A percentile compares a stretch with the other conserved stretches of the same genome.
phyloP scores from a whole-genome alignment of 2,888 invertebrate genomes.

The Autographa pulchrina region DNA sequence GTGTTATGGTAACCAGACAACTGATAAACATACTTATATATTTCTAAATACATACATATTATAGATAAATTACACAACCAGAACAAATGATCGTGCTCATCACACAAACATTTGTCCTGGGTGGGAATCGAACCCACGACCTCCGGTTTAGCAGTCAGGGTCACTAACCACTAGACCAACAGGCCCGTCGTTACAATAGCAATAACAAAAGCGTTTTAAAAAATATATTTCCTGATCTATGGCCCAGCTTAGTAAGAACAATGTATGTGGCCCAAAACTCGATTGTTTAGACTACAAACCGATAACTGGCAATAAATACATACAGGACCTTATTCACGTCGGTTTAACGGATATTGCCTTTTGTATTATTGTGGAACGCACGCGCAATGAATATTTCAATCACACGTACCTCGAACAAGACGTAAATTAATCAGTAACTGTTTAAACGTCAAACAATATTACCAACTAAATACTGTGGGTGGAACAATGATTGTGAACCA shows the following conservation, averaged over 20 bases:
- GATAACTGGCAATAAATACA: slow-evolving; percentile 33
- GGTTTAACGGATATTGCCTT: slow-evolving; percentile 49
- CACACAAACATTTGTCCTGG: too few relatives aligned
- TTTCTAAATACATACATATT: too few relatives aligned
- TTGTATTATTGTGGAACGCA: slow-evolving; percentile 50
- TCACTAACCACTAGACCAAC: too few relatives aligned
- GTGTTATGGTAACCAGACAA: too few relatives aligned
- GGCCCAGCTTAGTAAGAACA: background rate
- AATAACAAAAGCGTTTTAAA: too few relatives aligned
- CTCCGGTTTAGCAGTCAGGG: too few relatives aligned
- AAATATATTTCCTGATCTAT: background rate
- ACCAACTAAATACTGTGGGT: slow-evolving; percentile 11
- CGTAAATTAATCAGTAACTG: slow-evolving; percentile 65
- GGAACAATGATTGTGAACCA: slow-evolving; percentile 31
- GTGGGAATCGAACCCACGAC: too few relatives aligned
- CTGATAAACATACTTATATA: too few relatives aligned
- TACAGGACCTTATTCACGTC: slow-evolving; percentile 41
- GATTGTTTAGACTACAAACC: slow-evolving; percentile 25
- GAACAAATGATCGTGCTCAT: too few relatives aligned
- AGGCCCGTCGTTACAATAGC: too few relatives aligned
- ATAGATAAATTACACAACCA: too few relatives aligned
- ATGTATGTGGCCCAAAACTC: slow-evolving; percentile 8
- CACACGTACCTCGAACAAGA: slow-evolving; percentile 42
- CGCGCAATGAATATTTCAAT: slow-evolving; percentile 55
- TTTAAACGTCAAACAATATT: slow-evolving; percentile 62